Base-by-base conservation (phyloP, 2,113 vertebrate species). In the Malurus melanocephalus region DNA sequence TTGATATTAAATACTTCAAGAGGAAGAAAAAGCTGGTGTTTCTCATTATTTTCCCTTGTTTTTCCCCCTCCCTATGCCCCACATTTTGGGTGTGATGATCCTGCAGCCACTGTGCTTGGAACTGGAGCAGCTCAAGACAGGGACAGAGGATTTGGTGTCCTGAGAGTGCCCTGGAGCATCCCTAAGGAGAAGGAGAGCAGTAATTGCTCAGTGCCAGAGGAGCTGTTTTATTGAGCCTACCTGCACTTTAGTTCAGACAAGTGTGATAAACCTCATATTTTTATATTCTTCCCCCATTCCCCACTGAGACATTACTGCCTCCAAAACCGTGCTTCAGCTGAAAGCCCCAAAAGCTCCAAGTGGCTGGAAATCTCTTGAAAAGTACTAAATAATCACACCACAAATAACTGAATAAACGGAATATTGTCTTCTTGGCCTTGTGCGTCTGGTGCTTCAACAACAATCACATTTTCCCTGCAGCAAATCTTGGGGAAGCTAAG, bases 201-300 rank as follows among this genome's bases (percentile, higher is more conserved):
- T 51, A 94, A 92, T 80, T 94, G 85, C 83, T 96, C 73, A 65
- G 83, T 87, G 49, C 75, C 73, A 89, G 85, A 88, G 43, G 14
- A 93, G 23, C 45, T 51, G 59, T 60, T 45, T 71, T 72, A 74
- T 33, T 73, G 78, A 57, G 42, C 21, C 56, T 79, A 87, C 72
- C 61, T 78, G 22, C 43, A 80, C 78, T 42, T 81, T 82, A 67
- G 24, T 35, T 95, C 71, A 78, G 64, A 49, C 53, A 49, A 22
- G 45, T 38, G 65, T 79, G 87, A 93, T 33, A 46, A 93, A 93
- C 72, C 48, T 82, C 64, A 38, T 38, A n/a, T 66, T 88, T 91
- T 67, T 53, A n/a, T 86, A 57, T 66, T 85, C 64, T 73, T 69
- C 35, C 10, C 17, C 64, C 43, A 51, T 71, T 89, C 48, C 76